phyloP scores from a whole-genome alignment of 2,888 invertebrate genomes.

The Chloroclystis v-ata region DNA sequence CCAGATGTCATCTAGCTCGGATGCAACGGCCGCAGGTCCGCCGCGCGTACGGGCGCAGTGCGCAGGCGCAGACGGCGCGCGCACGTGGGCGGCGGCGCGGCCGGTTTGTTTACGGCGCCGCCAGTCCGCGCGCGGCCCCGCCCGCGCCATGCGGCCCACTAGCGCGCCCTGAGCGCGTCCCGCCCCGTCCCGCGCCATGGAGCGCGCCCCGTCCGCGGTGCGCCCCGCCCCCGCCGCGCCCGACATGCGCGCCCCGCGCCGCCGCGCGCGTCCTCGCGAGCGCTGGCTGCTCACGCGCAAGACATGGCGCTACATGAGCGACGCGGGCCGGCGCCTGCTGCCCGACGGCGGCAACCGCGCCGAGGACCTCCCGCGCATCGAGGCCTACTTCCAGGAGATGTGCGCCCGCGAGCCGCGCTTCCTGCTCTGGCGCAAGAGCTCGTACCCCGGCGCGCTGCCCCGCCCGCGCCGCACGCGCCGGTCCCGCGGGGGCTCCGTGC shows the following conservation, averaged over 20 bases:
- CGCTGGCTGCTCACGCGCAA: slow-evolving; percentile 92
- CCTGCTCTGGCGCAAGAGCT: slow-evolving; percentile 88
- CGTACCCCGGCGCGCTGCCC: slow-evolving; percentile 86
- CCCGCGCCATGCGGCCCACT: slow-evolving; percentile 28
- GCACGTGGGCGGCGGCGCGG: slow-evolving; percentile 46
- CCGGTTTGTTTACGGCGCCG: slow-evolving; percentile 51
- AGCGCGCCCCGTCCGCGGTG: slow-evolving; percentile 39
- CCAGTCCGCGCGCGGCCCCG: slow-evolving; percentile 40
- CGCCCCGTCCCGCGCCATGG: slow-evolving; percentile 32
- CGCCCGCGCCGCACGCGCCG: slow-evolving; percentile 76
- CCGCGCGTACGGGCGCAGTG: slow-evolving; percentile 23
- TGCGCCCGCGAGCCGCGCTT: slow-evolving; percentile 88
- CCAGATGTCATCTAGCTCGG: not conserved
- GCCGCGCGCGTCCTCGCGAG: slow-evolving; percentile 79
- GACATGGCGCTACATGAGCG: slow-evolving; percentile 96
- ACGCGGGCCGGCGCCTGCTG: slow-evolving; percentile 89
- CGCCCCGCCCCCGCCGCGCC: slow-evolving; percentile 46
- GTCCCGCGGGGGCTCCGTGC: slow-evolving; percentile 82
- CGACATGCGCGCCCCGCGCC: slow-evolving; percentile 58
- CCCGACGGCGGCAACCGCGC: slow-evolving; percentile 87
- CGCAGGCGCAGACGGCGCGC: slow-evolving; percentile 33
- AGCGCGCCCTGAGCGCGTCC: slow-evolving; percentile 40
- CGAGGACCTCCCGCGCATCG: slow-evolving; percentile 88
- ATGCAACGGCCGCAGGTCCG: slow-evolving; percentile 32
- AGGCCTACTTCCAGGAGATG: slow-evolving; percentile 90